phyloP scores from a whole-genome alignment of 1,140 invertebrate genomes.

The Eciton burchellii region DNA sequence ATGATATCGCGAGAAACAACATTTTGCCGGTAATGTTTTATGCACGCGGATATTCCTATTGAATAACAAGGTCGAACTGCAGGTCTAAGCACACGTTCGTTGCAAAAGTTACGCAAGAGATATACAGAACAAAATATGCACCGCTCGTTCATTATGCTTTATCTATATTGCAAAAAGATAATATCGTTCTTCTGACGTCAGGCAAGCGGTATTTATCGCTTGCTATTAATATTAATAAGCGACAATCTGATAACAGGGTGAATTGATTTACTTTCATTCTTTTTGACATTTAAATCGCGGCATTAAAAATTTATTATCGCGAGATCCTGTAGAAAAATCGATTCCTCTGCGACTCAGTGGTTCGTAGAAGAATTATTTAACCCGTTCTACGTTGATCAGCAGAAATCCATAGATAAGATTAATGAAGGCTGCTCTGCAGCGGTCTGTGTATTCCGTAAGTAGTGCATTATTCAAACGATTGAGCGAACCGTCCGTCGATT shows the following conservation, averaged over 20 bases:
- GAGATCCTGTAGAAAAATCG: neutral
- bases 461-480: constrained; percentile 1
- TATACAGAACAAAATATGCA: neutral
- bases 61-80: constrained; percentile 22
- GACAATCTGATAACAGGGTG: too few species aligned
- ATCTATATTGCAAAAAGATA: neutral
- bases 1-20: too few species aligned
- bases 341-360: neutral
- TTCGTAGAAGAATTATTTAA: neutral
- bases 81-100: constrained; percentile 25
- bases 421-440: neutral
- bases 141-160: neutral
- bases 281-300: neutral
- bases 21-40: constrained; percentile 23
- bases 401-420: constrained; percentile 16
- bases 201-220: too few species aligned
- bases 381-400: neutral
- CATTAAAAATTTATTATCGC: neutral
- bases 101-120: constrained; percentile 34
- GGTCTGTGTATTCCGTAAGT: neutral
- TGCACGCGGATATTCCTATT: neutral
- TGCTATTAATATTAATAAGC: too few species aligned
- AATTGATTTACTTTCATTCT: too few species aligned
- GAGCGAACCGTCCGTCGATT: neutral
- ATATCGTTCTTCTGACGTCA: neutral